Base-by-base conservation (phyloP, 23 tunicate genomes). In the Trididemnum nubilum region DNA sequence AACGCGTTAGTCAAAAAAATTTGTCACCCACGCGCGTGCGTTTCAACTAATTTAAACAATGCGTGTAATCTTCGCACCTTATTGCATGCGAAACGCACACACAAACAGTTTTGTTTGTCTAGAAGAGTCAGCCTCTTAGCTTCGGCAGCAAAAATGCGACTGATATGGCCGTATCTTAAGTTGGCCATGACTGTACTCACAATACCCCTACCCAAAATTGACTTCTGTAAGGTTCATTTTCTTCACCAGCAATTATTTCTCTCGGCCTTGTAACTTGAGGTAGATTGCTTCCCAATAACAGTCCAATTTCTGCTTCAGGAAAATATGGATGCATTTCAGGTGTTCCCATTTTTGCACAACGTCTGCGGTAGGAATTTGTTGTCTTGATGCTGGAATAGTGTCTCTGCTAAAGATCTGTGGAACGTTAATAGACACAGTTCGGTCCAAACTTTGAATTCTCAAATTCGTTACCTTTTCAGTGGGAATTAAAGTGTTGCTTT, bases 211-310 rank as follows among this genome's bases (percentile, higher is more conserved):
- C 76, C 76, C 15, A 71, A 23, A 22, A 71, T 12, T 33, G 76
- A 71, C 7, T 23, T 29, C 76, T 71, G 76, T 71, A 71, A 7
- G 76, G 76, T 34, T 71, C 40, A 32, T 71, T 40, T 22, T 71
- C 76, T 7, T n/a, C 44, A 71, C 76, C 76, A 33, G 76, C 38
- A 18, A 71, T 7, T 4, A 71, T 71, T 19, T 71, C 76, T 71
- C 76, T 33, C 9, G 76, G 76, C 7, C 39, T 15, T 28, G 31
- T 32, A 28, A 40, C 76, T 5, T 31, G 18, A 29, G 76, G 76
- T 27, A 71, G 44, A 23, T 71, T 71, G 44, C 15, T 71, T 9
- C 76, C 76, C 5, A 71, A 7, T 31, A 71, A 32, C n/a, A 71
- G 18, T 5, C 76, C 31, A 3, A 71, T 23, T 31, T 22, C 9